A percentile compares a stretch with the other conserved stretches of the same genome.
Conservation (phyloP, 2,113 vertebrate genomes). For the Carollia perspicillata region DNA sequence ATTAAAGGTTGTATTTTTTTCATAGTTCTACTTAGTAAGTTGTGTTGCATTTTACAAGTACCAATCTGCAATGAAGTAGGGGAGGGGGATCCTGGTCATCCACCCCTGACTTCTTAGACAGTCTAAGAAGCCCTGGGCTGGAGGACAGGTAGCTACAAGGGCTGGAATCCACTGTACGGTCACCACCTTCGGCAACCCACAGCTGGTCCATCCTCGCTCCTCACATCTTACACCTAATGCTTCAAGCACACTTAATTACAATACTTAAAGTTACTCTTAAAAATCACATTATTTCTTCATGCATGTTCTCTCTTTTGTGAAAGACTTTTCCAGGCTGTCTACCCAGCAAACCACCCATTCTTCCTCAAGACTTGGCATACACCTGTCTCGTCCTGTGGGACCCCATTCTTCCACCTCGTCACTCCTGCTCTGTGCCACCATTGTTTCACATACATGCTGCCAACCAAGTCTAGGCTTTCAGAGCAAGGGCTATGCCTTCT, state of each 20-base stretch:
- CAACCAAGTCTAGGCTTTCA: not conserved
- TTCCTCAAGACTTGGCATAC: not conserved
- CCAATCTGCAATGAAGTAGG: not conserved
- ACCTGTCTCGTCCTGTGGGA: not conserved
- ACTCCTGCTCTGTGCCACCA: not conserved
- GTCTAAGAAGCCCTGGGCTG: not conserved
- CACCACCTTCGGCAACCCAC: rapidly evolving
- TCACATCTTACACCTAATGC: not conserved
- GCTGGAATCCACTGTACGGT: rapidly evolving
- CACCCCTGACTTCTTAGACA: no score
- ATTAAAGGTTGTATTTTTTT: not conserved
- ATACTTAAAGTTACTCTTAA: not conserved
- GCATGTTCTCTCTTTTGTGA: not conserved
- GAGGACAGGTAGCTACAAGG: rapidly evolving
- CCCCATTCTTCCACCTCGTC: not conserved
- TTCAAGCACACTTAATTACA: not conserved
- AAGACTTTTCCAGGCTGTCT: not conserved
- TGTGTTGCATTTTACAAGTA: not conserved
- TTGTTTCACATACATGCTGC: not conserved
- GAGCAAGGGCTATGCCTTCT: not conserved
- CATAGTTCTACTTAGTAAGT: not conserved
- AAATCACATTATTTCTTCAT: not conserved
- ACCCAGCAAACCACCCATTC: not conserved
- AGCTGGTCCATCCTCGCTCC: not conserved
- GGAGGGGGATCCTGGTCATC: not conserved